Percentiles rank a stretch among this genome's conserved stretches.
Evolutionary conservation across 2,888 invertebrate genomes (phyloP).

Genomic region (Anoplius nigerrimus): DNA sequence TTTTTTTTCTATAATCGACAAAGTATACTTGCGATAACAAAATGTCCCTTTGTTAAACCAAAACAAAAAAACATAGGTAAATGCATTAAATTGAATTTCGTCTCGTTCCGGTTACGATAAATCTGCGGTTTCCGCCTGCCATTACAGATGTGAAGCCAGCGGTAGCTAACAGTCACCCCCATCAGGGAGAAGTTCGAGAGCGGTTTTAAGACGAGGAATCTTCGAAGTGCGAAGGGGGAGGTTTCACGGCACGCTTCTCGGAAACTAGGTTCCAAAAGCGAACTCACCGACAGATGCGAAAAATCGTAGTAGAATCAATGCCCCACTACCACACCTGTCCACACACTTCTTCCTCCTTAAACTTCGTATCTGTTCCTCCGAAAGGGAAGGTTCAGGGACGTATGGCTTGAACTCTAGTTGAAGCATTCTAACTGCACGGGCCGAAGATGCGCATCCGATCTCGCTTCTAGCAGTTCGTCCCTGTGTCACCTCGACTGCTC

Average conservation of each 20-base stretch:
- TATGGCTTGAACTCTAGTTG: neutral
- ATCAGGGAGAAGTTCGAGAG: no score
- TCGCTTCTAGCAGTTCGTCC: constrained; percentile 44
- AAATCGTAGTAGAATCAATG: constrained; percentile 69
- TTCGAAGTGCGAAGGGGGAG: constrained; percentile 48
- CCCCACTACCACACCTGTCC: constrained; percentile 68
- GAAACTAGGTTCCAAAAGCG: constrained; percentile 64
- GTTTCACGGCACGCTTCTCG: constrained; percentile 61
- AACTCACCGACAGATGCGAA: constrained; percentile 72
- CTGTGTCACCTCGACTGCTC: constrained; percentile 69
- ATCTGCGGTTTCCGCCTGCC: no score
- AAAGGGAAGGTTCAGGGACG: neutral
- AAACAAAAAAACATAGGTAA: no score
- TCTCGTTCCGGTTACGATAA: no score
- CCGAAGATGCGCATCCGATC: neutral
- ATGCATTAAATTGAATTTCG: no score
- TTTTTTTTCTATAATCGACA: no score
- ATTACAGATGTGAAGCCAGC: neutral
- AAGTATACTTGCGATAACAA: no score
- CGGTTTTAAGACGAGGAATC: constrained; percentile 16
- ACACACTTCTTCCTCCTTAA: constrained; percentile 64
- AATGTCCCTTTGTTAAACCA: no score
- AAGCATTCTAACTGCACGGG: neutral
- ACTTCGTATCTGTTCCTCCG: constrained; percentile 22
- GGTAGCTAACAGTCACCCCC: constrained; percentile 13